phyloP scores from a whole-genome alignment of 2,797 vertebrate genomes.

The Syncerus caffer region DNA sequence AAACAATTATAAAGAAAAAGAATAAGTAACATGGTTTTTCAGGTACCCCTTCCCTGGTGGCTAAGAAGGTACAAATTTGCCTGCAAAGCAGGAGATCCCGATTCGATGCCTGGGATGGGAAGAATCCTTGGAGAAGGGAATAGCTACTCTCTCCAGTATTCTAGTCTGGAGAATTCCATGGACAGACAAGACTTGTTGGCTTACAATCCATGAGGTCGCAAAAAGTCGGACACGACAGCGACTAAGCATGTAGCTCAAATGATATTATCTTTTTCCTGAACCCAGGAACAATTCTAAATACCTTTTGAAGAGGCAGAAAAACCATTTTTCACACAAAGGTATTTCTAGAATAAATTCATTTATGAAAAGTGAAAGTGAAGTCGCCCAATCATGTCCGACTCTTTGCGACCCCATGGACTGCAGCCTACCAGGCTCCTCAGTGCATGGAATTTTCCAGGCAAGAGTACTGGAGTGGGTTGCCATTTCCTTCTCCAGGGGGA shows the following conservation, averaged over 20 bases:
- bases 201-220: background rate
- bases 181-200: background rate
- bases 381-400: fast-evolving
- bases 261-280: background rate
- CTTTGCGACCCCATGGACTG: background rate
- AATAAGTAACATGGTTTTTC: background rate
- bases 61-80: background rate
- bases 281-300: background rate
- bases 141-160: background rate
- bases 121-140: background rate
- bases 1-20: background rate
- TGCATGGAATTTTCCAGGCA: background rate
- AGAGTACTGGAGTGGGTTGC: background rate
- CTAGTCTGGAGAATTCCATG: background rate
- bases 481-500: background rate
- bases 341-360: background rate
- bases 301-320: background rate
- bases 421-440: background rate
- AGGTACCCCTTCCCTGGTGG: background rate
- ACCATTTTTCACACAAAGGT: background rate
- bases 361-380: background rate
- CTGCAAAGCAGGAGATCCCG: background rate
- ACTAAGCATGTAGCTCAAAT: background rate
- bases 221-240: fast-evolving
- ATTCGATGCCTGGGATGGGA: background rate